Base-by-base conservation (phyloP, 1,140 invertebrate genomes). In the Drosophila trapezifrons region DNA sequence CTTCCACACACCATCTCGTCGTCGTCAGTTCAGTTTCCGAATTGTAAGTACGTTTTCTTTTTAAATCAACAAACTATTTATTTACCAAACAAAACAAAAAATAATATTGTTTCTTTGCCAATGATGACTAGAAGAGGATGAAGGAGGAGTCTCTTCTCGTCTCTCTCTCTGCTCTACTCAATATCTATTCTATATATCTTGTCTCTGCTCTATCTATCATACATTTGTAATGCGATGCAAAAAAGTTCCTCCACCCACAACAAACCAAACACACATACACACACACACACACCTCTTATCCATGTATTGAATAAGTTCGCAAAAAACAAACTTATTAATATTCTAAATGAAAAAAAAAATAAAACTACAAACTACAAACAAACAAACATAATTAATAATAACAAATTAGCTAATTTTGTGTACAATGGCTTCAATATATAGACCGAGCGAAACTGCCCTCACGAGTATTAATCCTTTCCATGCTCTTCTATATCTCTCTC, bases 191-290 rank as follows among this genome's bases (percentile, higher is more conserved):
- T 75, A 78, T 80, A 78, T 84, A 63, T 76, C 65, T 57, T 80
- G 51, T 83, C 66, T 76, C 65, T 82, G 57, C 66, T 84, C 76
- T 87, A 81, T 84, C 76, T 87, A 81, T 83, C 80, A 79, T 69
- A 83, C 78, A 87, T 78, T 82, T 91, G 90, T 91, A 90, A 91
- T 91, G 90, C 90, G 80, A 91, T 85, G 83, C 78, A 90, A 90
- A 83, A 89, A 47, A 79, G 76, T 66, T 89, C 83, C 83, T 66
- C 47, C 52, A 76, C 62, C 60, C 55, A 83, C 65, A 83, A 80
- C 58, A 77, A 76, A 76, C 29, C 65, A 60, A 62, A 65, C 42
- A 55, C 47, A 76, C 18, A 72, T 17, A 38, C 17, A 62, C 66
- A 76, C 17, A 77, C 35, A 65, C 46, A 82, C 56, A 67, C 71